Conservation (phyloP, 2,113 vertebrate genomes). For the Mesoclemmys tuberculata region DNA sequence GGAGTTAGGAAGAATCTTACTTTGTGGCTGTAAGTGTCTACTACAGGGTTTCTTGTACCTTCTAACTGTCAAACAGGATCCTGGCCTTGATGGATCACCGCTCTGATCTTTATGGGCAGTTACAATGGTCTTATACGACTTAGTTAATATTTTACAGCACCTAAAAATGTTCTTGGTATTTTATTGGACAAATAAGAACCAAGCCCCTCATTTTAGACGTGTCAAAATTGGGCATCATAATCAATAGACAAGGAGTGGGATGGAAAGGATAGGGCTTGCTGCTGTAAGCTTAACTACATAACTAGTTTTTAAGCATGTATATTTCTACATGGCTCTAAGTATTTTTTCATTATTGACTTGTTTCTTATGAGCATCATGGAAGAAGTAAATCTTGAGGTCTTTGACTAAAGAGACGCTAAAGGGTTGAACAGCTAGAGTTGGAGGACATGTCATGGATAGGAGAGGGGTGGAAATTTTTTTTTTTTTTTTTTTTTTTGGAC, state of each 20-base stretch:
- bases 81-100: not conserved
- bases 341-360: not conserved
- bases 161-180: not conserved
- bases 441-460: not conserved
- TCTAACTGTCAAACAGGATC: not conserved
- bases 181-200: not conserved
- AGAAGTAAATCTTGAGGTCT: not conserved
- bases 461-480: not conserved
- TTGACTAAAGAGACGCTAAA: not conserved
- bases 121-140: not conserved
- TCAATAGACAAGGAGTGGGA: not conserved
- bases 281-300: not conserved
- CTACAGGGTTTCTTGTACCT: not conserved
- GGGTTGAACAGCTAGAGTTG: not conserved
- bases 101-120: not conserved
- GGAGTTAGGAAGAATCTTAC: not conserved
- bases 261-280: not conserved
- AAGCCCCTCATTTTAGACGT: not conserved
- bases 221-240: not conserved
- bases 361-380: not conserved
- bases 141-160: too few species aligned
- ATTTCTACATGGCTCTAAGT: not conserved
- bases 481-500: not conserved
- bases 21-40: not conserved
- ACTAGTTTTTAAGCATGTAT: not conserved